Conservation (phyloP, 2,888 invertebrate genomes). For the Ectropis crepuscularia region DNA sequence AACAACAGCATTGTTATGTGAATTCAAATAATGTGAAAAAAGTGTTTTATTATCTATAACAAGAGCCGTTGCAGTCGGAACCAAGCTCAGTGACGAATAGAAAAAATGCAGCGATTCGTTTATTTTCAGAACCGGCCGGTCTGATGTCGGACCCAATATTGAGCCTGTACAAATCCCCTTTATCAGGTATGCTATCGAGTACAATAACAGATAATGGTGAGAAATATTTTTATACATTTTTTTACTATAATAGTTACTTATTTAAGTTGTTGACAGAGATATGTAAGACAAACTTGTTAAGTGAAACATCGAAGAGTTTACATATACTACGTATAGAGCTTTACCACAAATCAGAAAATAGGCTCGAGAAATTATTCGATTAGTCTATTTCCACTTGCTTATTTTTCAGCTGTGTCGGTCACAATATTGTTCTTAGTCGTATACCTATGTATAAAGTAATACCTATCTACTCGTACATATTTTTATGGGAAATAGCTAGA, state of each 20-base stretch:
- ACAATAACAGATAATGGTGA: slow-evolving; percentile 5
- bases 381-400: no score
- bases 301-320: neutral
- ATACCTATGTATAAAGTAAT: no score
- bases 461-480: no score
- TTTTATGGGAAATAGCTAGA: no score
- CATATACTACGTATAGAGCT: no score
- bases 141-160: slow-evolving; percentile 80
- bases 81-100: neutral
- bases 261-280: neutral
- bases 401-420: no score
- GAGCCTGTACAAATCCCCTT: slow-evolving; percentile 81
- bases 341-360: no score
- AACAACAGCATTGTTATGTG: no score
- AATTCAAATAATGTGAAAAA: neutral
- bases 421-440: no score
- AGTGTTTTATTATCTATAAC: neutral
- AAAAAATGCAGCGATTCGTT: slow-evolving; percentile 45
- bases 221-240: neutral
- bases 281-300: no score
- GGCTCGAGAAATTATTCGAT: no score
- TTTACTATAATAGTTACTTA: neutral
- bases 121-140: slow-evolving; percentile 76
- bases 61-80: slow-evolving; percentile 18
- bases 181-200: slow-evolving; percentile 70